Evolutionary conservation across 2,113 vertebrate genomes (phyloP), one percentile per base, ranked within the genome.

Genomic region (Penelope pileata): DNA sequence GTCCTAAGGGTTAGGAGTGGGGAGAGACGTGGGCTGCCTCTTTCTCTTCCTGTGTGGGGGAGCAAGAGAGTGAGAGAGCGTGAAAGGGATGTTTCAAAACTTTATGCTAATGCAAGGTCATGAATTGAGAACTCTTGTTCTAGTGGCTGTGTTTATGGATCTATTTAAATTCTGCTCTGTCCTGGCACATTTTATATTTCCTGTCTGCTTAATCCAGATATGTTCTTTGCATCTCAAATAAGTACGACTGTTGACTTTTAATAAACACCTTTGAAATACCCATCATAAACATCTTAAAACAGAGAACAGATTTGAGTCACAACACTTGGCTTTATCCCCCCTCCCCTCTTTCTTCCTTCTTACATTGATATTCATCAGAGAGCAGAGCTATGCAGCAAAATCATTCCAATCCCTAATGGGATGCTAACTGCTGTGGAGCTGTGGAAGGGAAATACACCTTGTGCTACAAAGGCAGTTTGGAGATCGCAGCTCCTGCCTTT

Each of bases 181-280:
- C 67, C 63, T 94, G 82, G 87, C 87, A 92, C 75, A 85, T 38
- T 87, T 91, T 83, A 34, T 69, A 63, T 93, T 95, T 94, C 94
- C 84, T 94, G 75, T 62, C 84, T 92, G 87, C 72, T 91, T 83
- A 54, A 83, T 80, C 89, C 40, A 69, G 50, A 19, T 83, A 68
- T 7, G 29, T 50, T 90, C 42, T 80, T 84, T 74, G 95, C 90
- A 93, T 96, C 75, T 83, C 70, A 95, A 83, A 74, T 50, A 12
- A 3, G 42, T 78, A 47, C 1, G 16, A 36, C 54, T 76, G 67
- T 59, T 80, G 88, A 73, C 82, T 91, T 53, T 6, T 63, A 89
- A 47, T 90, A 77, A 83, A 62, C 15, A 15, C 21, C 56, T 91
- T 88, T 82, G 42, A 93, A 56, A 53, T 43, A 45, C 64, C 40